Percentiles rank a stretch among this genome's conserved stretches.
Conservation (phyloP, 2,113 vertebrate species). For the Nannospalax galili region DNA sequence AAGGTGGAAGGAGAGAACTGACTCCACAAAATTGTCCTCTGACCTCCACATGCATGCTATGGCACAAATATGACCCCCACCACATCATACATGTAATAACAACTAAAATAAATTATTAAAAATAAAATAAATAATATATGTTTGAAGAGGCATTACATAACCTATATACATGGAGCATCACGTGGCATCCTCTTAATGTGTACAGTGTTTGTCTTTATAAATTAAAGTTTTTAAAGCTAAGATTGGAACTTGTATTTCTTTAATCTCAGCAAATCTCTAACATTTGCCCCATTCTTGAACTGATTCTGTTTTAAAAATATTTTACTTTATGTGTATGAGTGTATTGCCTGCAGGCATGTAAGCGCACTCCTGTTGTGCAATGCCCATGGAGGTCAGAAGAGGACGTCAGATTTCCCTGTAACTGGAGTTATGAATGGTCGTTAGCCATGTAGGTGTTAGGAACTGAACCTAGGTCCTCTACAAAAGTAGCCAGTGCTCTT, state of each 20-base stretch:
- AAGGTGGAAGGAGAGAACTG: not conserved
- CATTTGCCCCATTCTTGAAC: not conserved
- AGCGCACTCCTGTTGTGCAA: too few species aligned
- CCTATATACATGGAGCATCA: not conserved
- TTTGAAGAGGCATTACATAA: not conserved
- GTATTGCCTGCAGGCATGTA: too few species aligned
- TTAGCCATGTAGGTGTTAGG: too few species aligned
- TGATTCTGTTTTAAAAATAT: not conserved
- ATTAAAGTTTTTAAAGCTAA: not conserved
- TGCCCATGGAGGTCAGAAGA: too few species aligned
- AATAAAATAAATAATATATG: not conserved
- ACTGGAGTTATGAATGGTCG: too few species aligned
- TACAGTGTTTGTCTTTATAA: not conserved
- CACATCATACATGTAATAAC: not conserved
- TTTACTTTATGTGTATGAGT: too few species aligned
- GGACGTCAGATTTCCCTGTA: too few species aligned
- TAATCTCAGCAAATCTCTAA: not conserved
- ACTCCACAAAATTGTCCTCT: too few species aligned
- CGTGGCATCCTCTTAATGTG: not conserved
- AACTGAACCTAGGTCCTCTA: too few species aligned
- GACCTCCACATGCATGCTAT: too few species aligned
- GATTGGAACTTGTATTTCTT: not conserved
- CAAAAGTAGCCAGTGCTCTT: too few species aligned
- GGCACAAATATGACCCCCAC: too few species aligned
- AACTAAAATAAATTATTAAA: not conserved